Percentiles rank a stretch among this genome's conserved stretches.
These are phyloP conservation scores for Agriopis leucophaearia DNA, from an alignment of 2,888 invertebrate species.

Conservation along the genomic window DNA sequence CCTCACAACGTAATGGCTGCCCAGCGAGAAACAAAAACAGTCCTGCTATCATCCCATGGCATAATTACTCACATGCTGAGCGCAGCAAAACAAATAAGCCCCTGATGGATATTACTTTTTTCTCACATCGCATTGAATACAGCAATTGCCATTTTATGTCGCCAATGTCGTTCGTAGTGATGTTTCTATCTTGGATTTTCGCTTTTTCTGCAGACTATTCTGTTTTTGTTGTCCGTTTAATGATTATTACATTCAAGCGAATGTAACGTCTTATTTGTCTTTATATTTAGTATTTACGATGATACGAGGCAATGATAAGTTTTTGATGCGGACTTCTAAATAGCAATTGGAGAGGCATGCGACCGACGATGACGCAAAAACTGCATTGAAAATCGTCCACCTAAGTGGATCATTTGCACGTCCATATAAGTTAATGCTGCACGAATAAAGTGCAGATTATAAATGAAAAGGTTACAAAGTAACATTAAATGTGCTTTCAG, in stretches of 20 bases:
- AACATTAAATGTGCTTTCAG: not conserved
- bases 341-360: slow-evolving; percentile 25
- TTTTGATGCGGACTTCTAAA: slow-evolving; percentile 33
- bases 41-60: slow-evolving; percentile 69
- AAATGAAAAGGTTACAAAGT: not conserved
- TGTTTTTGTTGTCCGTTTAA: slow-evolving; percentile 48
- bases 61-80: slow-evolving; percentile 82
- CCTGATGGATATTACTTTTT: slow-evolving; percentile 57
- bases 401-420: slow-evolving; percentile 25
- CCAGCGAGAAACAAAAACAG: slow-evolving; percentile 63
- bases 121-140: slow-evolving; percentile 62
- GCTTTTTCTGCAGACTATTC: slow-evolving; percentile 49
- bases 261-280: slow-evolving; percentile 45
- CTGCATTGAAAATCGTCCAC: slow-evolving; percentile 3
- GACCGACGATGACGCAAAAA: slow-evolving; percentile 9
- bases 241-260: slow-evolving; percentile 50
- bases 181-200: slow-evolving; percentile 67
- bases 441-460: not conserved
- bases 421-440: slow-evolving; percentile 7
- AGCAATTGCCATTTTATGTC: slow-evolving; percentile 63
- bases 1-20: slow-evolving; percentile 64
- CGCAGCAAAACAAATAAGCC: slow-evolving; percentile 54
- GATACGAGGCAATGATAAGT: slow-evolving; percentile 29
- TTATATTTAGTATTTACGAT: slow-evolving; percentile 18
- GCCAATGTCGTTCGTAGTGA: slow-evolving; percentile 68